Evolutionary conservation across 2,888 invertebrate species (phyloP).

Genomic region (Ectropis crepuscularia): DNA sequence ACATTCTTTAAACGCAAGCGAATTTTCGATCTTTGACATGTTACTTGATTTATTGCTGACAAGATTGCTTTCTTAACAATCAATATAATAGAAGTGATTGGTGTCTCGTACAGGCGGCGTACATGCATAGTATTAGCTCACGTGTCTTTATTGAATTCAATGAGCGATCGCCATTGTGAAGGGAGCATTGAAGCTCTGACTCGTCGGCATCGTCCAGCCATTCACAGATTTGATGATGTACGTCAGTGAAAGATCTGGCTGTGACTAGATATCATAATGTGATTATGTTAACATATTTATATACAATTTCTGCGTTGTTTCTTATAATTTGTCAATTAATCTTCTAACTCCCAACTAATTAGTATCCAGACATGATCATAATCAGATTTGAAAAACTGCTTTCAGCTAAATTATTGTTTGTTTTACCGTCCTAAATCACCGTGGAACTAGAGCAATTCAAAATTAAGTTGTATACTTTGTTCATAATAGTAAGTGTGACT

Average conservation of each 20-base stretch:
- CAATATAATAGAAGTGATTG: constrained; percentile 14
- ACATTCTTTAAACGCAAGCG: constrained; percentile 3
- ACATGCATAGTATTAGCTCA: constrained; percentile 26
- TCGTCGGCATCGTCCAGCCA: not conserved
- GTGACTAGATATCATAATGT: no score
- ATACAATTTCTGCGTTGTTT: no score
- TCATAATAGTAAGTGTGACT: no score
- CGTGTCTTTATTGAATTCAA: constrained; percentile 29
- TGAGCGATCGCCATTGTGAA: constrained; percentile 22
- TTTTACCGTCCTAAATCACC: no score
- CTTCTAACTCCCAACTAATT: no score
- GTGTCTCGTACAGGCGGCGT: constrained; percentile 5
- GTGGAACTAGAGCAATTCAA: no score
- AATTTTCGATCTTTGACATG: not conserved
- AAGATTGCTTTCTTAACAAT: constrained; percentile 3
- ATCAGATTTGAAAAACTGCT: no score
- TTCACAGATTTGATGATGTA: not conserved
- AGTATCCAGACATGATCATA: no score
- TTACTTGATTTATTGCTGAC: not conserved
- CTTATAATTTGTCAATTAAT: no score
- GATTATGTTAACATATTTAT: no score
- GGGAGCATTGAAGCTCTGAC: constrained; percentile 15
- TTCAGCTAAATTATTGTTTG: no score
- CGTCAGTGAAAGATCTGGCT: not conserved
- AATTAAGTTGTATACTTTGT: no score